These are phyloP conservation scores for Boloria selene DNA, from an alignment of 2,888 invertebrate genomes.

Conservation along the genomic window DNA sequence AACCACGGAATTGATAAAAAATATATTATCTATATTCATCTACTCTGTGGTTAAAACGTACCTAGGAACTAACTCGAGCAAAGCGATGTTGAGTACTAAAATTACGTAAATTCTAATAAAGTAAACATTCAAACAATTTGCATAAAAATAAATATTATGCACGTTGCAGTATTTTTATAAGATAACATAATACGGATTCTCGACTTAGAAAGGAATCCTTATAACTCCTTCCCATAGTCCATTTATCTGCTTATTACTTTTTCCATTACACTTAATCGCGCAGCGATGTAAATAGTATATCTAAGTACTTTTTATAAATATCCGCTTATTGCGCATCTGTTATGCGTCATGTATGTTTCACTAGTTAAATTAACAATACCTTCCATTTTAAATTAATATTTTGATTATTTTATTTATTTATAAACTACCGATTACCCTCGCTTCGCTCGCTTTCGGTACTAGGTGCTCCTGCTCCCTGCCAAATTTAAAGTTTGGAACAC, in stretches of 20 bases:
- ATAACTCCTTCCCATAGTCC: constrained; percentile 25
- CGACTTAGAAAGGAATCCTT: constrained; percentile 31
- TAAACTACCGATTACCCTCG: no score
- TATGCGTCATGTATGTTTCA: constrained; percentile 13
- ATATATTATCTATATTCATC: no score
- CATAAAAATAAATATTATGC: not conserved
- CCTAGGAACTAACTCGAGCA: no score
- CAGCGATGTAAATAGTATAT: constrained; percentile 7
- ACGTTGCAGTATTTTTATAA: constrained; percentile 27
- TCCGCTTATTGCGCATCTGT: not conserved
- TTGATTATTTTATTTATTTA: no score
- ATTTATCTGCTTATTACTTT: constrained; percentile 26
- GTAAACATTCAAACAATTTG: not conserved
- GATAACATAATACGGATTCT: constrained; percentile 30
- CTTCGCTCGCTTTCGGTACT: no score
- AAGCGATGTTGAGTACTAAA: no score
- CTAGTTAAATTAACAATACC: not conserved
- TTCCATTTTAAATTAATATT: no score
- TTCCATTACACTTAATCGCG: constrained; percentile 1
- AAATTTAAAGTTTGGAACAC: no score
- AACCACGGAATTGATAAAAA: no score
- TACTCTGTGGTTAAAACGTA: no score
- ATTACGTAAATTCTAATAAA: not conserved
- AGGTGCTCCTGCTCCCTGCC: no score
- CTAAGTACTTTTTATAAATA: not conserved